Percentiles rank a stretch among this genome's conserved stretches.
Conservation (phyloP, 1,140 invertebrate species). For the Leguminivora glycinivorella region DNA sequence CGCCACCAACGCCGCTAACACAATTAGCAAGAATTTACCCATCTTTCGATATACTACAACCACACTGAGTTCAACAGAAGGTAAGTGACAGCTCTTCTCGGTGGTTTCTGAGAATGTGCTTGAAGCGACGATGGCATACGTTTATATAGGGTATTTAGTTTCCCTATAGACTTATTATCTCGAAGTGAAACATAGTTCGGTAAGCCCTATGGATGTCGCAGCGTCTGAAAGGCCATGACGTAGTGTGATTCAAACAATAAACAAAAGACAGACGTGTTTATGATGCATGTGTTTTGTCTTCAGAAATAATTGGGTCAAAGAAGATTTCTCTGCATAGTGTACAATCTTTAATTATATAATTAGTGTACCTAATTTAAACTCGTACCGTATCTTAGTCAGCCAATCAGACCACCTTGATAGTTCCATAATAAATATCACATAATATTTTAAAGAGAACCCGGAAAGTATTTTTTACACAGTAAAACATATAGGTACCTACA, state of each 20-base stretch:
- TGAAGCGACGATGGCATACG: neutral
- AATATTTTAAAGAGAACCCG: too few species aligned
- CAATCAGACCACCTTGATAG: too few species aligned
- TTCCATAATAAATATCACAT: too few species aligned
- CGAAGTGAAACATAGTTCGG: constrained; percentile 7
- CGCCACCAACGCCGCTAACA: constrained; percentile 29
- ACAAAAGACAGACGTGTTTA: neutral
- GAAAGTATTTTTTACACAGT: too few species aligned
- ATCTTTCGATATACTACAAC: neutral
- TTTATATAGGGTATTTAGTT: constrained; percentile 9
- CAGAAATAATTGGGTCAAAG: neutral
- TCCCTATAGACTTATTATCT: constrained; percentile 7
- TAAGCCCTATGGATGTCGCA: constrained; percentile 1
- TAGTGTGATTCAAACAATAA: neutral
- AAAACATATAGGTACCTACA: too few species aligned
- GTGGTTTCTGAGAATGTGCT: neutral
- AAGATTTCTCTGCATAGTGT: neutral
- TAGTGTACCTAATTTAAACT: too few species aligned
- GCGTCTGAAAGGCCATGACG: neutral
- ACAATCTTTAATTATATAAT: too few species aligned
- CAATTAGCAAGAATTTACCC: neutral
- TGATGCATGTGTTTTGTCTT: neutral
- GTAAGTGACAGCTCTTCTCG: neutral
- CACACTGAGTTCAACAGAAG: neutral
- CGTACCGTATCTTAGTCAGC: too few species aligned